A percentile compares a stretch with the other conserved stretches of the same genome.
phyloP scores from a whole-genome alignment of 2,888 invertebrate genomes.

The Adelphocoris suturalis region DNA sequence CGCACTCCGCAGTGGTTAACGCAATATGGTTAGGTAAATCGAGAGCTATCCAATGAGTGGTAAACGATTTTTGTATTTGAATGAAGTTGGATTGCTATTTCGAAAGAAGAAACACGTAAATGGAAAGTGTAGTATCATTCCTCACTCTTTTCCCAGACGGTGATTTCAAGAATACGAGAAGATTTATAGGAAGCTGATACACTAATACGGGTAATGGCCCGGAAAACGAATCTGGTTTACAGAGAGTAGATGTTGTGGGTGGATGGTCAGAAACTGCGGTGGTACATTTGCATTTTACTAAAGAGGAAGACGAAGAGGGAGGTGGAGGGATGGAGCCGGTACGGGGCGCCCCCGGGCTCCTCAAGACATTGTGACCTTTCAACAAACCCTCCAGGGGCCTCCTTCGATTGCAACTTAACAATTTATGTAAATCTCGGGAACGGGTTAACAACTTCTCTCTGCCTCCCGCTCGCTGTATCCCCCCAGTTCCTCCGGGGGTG shows the following conservation, averaged over 20 bases:
- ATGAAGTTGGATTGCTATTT: too few relatives aligned
- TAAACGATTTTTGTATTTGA: too few relatives aligned
- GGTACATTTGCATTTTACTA: constrained; percentile 58
- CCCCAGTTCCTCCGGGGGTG: constrained; percentile 28
- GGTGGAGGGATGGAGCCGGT: constrained; percentile 44
- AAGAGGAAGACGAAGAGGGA: constrained; percentile 31
- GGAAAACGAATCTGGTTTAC: constrained; percentile 48
- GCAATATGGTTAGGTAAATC: too few relatives aligned
- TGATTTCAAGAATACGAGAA: neutral
- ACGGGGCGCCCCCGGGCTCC: constrained; percentile 53
- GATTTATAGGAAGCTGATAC: constrained; percentile 15
- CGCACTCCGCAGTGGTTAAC: too few relatives aligned
- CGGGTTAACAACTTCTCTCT: constrained; percentile 67
- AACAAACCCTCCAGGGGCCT: constrained; percentile 62
- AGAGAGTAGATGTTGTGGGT: constrained; percentile 5
- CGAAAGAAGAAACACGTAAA: too few relatives aligned
- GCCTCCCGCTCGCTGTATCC: constrained; percentile 45
- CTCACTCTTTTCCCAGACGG: too few relatives aligned
- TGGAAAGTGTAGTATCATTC: too few relatives aligned
- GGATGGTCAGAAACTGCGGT: constrained; percentile 46
- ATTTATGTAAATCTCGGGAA: constrained; percentile 69
- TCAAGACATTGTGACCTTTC: constrained; percentile 66
- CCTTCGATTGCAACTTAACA: constrained; percentile 70
- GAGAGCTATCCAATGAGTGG: too few relatives aligned
- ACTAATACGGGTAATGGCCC: constrained; percentile 51